A percentile compares a stretch with the other conserved stretches of the same genome.
These are phyloP conservation scores for Poecilia gillii DNA, from an alignment of 2,797 vertebrate genomes.

Conservation along the genomic window DNA sequence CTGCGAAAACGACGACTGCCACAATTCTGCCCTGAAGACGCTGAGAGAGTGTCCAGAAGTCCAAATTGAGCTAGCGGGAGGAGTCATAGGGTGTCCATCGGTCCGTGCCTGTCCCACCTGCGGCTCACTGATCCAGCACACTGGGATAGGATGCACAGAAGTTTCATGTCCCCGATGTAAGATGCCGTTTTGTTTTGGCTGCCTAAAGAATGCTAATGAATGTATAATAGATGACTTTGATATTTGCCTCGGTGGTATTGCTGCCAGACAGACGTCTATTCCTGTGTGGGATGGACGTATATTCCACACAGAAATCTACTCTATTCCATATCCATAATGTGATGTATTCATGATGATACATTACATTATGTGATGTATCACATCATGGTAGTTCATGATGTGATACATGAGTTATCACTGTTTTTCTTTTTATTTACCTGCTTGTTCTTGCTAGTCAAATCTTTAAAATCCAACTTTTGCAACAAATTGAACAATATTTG, in stretches of 20 bases:
- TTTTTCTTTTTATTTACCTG: not conserved
- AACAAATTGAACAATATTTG: not conserved
- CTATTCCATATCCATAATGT: too few relatives aligned
- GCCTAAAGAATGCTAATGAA: constrained; percentile 35
- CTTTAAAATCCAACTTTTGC: not conserved
- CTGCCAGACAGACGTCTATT: not conserved
- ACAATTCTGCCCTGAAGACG: constrained; percentile 16
- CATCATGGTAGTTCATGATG: not conserved
- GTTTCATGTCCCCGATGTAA: constrained; percentile 23
- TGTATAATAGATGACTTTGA: too few relatives aligned
- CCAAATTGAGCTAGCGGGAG: not conserved
- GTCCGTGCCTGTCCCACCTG: constrained; percentile 59
- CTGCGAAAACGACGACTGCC: constrained; percentile 44
- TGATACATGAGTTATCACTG: not conserved
- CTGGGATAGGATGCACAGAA: constrained; percentile 21
- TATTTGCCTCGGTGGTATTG: not conserved
- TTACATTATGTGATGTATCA: not conserved
- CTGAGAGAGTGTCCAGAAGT: constrained; percentile 40
- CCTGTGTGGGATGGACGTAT: not conserved
- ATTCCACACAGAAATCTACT: too few relatives aligned
- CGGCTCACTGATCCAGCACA: constrained; percentile 48
- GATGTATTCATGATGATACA: too few relatives aligned
- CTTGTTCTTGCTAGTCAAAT: not conserved
- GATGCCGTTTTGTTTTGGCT: constrained; percentile 62
- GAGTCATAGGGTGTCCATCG: constrained; percentile 39